Base-by-base conservation (phyloP, 92 coral and sea anemone genomes). In the Paragorgia papillata region DNA sequence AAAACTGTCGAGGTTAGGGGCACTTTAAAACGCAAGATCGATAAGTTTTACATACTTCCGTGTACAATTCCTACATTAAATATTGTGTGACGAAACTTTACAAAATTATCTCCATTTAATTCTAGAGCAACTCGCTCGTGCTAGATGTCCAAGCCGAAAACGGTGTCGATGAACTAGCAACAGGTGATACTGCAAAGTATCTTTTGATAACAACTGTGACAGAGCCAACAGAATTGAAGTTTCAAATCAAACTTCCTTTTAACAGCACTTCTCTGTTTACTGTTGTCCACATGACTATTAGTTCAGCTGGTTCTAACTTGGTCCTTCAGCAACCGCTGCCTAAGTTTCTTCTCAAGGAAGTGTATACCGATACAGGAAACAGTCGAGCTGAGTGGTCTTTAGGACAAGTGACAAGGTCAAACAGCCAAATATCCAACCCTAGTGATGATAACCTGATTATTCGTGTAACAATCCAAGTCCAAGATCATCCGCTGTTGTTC, bases 181-280 rank as follows among this genome's bases (percentile, higher is more conserved):
- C 37, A 3, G 66, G 66, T 2, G 26, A 60, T n/a, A 25, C 31
- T 17, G 40, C 40, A 0, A 27, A 24, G 3, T 60, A 60, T 60
- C 6, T 6, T 0, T 39, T 60, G 27, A 60, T 39, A 0, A 27
- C 27, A 25, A 25, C 66, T 60, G 20, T 60, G 0, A 60, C 66
- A 30, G 22, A 21, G 15, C 2, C 9, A 27, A 60, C 66, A 10
- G 18, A 4, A 24, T 60, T 60, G 39, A 6, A 17, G 17, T 33
- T 60, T 60, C 35, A 27, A 27, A 15, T 60, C 41, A 60, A 27
- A 60, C 66, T 60, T 60, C 66, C 66, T 13, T 60, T 13, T n/a
- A 60, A 60, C 28, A 25, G 2, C 17, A 27, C 66, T 30, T 60
- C 66, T 1, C 40, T 60, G 35, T 60, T 60, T 9, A 60, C 66